A percentile compares a stretch with the other conserved stretches of the same genome.
Evolutionary conservation across 1,140 invertebrate genomes (phyloP).

Genomic region (Ylistrum balloti): DNA sequence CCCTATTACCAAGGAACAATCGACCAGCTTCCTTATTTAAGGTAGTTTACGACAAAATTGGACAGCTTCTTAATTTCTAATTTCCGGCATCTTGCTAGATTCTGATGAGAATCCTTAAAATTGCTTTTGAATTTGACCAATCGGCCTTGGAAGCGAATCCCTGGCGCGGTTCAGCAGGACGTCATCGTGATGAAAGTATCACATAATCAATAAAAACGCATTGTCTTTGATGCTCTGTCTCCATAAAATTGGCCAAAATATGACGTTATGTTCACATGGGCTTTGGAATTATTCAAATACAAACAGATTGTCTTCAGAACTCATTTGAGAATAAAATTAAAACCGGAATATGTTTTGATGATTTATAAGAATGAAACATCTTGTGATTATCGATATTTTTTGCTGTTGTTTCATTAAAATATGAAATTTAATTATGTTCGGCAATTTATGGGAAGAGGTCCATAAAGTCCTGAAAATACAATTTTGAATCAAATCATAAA

Average conservation of each 20-base stretch:
- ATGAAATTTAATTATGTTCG: background rate
- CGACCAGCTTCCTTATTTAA: constrained; percentile 1
- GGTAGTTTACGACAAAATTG: constrained; percentile 33
- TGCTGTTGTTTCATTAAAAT: background rate
- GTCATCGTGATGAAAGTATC: background rate
- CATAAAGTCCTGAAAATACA: background rate
- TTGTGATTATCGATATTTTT: background rate
- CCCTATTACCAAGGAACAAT: constrained; percentile 33
- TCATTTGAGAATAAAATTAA: background rate
- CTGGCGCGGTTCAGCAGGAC: background rate
- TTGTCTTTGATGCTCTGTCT: background rate
- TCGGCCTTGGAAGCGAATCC: background rate
- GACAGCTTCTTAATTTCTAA: constrained; percentile 39
- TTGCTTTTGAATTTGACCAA: constrained; percentile 35
- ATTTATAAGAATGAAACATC: background rate
- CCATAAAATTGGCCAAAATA: background rate
- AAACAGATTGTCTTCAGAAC: background rate
- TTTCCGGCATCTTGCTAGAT: background rate
- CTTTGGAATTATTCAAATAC: constrained; percentile 6
- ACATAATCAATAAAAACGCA: constrained; percentile 2
- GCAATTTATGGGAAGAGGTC: background rate
- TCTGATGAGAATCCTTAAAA: constrained; percentile 38
- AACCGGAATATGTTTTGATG: background rate
- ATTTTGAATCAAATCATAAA: background rate
- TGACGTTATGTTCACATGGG: background rate